Base-by-base conservation (phyloP, 2,888 invertebrate genomes). In the Deilephila elpenor region DNA sequence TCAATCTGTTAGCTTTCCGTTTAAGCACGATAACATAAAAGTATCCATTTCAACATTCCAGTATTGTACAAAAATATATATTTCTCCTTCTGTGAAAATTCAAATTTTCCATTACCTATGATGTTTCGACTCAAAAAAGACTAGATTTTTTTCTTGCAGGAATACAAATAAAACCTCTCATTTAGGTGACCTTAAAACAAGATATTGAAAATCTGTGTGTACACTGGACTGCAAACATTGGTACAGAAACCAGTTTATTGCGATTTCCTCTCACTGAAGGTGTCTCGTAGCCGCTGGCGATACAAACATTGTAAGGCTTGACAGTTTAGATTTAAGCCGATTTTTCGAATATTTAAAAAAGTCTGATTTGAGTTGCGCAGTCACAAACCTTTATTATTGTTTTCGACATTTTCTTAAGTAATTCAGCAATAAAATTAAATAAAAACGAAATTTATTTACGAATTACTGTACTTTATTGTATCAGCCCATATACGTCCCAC, bases 231-330 rank as follows among this genome's bases (percentile, higher is more conserved):
- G 20, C 37, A 64, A 64, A 64, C 44, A 44, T 64, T 44, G 64
- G 20, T 64, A 44, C 25, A 20, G 20, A 44, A 44, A n/a, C 5
- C 14, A 20, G n/a, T 20, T 64, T 64, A 64, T 64, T 64, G 44
- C 44, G 3, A 64, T 64, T 64, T 64, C 64, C 64, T 64, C 64
- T 44, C 37, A 64, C 64, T 20, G 25, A 44, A 44, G 62, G 64
- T 44, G 64, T 44, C 37, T 64, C 7, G 11, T 11, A 11, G 64
- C 64, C 64, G 20, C 8, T 5, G 44, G 64, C 3, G n/a, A 20
- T 64, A 56, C 19, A 19, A 17, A 56, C 17, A 44, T 56, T 3
- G 53, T 19, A 1, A 19, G 53, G n/a, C 19, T 1, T 5, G 53
- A 56, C 53, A 1, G 53, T 4, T 56, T 5, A 56, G 17, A 51